phyloP scores from a whole-genome alignment of 1,140 invertebrate species.

The Leptoteleia sp. region DNA sequence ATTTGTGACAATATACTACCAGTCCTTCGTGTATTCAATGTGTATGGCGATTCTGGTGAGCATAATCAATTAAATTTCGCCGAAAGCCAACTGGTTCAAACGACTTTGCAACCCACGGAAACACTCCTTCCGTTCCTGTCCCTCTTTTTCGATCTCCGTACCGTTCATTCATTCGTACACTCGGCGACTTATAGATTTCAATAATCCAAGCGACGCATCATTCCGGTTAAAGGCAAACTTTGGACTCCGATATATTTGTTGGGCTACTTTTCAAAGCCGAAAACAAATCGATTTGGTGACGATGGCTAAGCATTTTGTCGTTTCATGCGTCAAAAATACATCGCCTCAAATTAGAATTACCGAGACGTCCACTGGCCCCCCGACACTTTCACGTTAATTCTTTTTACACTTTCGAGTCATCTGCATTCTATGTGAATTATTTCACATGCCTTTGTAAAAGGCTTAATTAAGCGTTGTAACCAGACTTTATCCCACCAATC shows the following conservation, averaged over 20 bases:
- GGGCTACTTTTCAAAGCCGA: slow-evolving; percentile 16
- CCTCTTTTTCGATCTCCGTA: background rate
- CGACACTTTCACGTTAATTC: slow-evolving; percentile 6
- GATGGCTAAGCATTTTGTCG: slow-evolving; percentile 26
- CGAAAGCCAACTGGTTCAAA: too few relatives aligned
- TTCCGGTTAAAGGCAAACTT: background rate
- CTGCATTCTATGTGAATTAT: too few relatives aligned
- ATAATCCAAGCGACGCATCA: background rate
- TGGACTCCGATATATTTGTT: background rate
- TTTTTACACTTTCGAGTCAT: too few relatives aligned
- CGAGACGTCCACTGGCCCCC: slow-evolving; percentile 6
- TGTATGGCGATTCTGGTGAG: slow-evolving; percentile 85
- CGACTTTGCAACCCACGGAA: too few relatives aligned
- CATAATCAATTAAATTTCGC: slow-evolving; percentile 39
- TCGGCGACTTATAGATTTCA: slow-evolving; percentile 2
- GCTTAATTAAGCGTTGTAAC: too few relatives aligned
- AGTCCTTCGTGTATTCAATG: slow-evolving; percentile 83
- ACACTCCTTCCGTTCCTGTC: background rate
- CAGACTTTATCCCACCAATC: too few relatives aligned
- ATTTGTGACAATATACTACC: slow-evolving; percentile 78
- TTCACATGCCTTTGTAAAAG: too few relatives aligned
- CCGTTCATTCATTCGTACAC: slow-evolving; percentile 15
- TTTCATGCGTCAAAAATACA: slow-evolving; percentile 38
- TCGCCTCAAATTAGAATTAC: slow-evolving; percentile 46
- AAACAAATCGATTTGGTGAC: slow-evolving; percentile 21